A percentile compares a stretch with the other conserved stretches of the same genome.
Evolutionary conservation across 2,888 invertebrate species (phyloP).

Genomic region (Pristionchus exspectatus): DNA sequence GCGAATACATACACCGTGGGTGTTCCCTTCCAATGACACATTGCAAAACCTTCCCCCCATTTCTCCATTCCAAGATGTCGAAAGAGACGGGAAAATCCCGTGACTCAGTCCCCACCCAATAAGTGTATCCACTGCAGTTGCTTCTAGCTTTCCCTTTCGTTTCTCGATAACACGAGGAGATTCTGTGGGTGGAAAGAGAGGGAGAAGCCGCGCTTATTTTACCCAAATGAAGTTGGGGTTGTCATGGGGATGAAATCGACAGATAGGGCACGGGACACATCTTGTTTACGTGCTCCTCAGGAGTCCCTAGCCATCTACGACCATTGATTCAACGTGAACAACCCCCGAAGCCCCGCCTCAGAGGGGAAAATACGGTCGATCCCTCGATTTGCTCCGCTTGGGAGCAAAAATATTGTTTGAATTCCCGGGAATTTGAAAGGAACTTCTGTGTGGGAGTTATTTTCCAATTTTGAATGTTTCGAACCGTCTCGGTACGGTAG

Average conservation of each 20-base stretch:
- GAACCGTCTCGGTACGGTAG: not conserved
- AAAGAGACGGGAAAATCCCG: not conserved
- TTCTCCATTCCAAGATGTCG: not conserved
- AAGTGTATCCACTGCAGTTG: constrained; percentile 2
- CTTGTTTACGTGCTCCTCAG: constrained; percentile 49
- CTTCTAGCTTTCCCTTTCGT: not conserved
- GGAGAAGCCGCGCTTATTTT: not conserved
- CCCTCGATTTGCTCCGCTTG: constrained; percentile 36
- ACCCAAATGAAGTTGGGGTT: not conserved
- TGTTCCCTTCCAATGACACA: not conserved
- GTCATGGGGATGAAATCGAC: not conserved
- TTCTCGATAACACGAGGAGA: constrained; percentile 7
- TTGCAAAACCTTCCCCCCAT: not conserved
- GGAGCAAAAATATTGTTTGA: not conserved
- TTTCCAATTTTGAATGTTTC: not conserved
- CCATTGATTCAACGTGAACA: constrained; percentile 51
- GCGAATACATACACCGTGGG: not conserved
- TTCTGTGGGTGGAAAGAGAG: constrained; percentile 18
- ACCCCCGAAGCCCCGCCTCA: constrained; percentile 51
- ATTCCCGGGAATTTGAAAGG: not conserved
- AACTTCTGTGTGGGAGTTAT: not conserved
- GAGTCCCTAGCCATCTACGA: constrained; percentile 49
- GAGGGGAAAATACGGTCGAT: not conserved
- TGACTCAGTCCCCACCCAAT: constrained; percentile 23
- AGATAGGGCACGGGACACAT: constrained; percentile 31